phyloP scores from a whole-genome alignment of 2,888 invertebrate species.

The Orthonevra nobilis region DNA sequence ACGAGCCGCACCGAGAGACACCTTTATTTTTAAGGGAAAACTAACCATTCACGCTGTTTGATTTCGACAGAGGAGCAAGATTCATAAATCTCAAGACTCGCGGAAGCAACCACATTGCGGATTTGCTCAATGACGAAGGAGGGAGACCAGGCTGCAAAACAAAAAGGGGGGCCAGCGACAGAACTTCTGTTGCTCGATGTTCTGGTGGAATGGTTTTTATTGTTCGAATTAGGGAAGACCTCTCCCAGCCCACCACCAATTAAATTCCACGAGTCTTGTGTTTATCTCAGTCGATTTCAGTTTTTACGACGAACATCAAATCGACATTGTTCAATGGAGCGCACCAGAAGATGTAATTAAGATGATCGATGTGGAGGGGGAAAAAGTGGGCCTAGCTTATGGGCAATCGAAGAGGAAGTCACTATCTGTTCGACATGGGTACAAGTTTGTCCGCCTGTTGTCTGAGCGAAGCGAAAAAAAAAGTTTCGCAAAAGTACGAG shows the following conservation, averaged over 20 bases:
- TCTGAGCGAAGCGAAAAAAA: conserved; percentile 5
- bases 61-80: conserved; percentile 48
- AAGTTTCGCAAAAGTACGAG: background rate
- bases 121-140: conserved; percentile 4
- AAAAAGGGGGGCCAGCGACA: too few species aligned
- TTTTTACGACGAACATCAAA: conserved; percentile 22
- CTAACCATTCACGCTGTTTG: conserved; percentile 35
- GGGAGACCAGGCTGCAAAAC: background rate
- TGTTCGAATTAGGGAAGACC: background rate
- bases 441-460: background rate
- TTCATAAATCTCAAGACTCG: conserved; percentile 48
- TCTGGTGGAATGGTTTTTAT: conserved; percentile 51
- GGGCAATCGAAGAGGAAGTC: too few species aligned
- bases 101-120: conserved; percentile 67
- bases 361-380: conserved; percentile 53
- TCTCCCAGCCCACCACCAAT: conserved; percentile 34
- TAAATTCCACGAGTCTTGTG: conserved; percentile 16
- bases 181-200: conserved; percentile 20
- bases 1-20: conserved; percentile 9
- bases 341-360: conserved; percentile 54
- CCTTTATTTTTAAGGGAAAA: conserved; percentile 29
- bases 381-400: conserved; percentile 22
- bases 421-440: background rate
- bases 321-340: conserved; percentile 60
- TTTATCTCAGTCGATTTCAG: conserved; percentile 14